Evolutionary conservation across 2,888 invertebrate genomes (phyloP), one percentile per base, ranked within the genome.

Genomic region (Nomada flava): DNA sequence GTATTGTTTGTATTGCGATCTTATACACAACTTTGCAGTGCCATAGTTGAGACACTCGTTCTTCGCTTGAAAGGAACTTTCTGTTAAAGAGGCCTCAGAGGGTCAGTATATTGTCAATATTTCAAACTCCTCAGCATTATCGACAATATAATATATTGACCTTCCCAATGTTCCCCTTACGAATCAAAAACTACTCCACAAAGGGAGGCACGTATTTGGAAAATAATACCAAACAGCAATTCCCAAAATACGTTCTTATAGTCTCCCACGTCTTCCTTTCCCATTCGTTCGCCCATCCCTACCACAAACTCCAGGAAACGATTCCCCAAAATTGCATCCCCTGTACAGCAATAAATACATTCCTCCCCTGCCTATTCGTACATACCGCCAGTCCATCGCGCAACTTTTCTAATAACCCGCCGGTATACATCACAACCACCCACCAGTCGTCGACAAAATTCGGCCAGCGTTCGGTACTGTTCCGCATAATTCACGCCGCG

Each of bases 341-440:
- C 60, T 11, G 7, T 5, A 44, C n/a, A 53, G 55, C 42, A 70
- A 60, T 60, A 79, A 79, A 79, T 71, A 76, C 68, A 36, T 47
- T 55, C 65, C 44, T 4, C 11, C n/a, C 44, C 26, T 3, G 11
- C 62, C 50, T 53, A 42, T 50, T 60, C 36, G 36, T 36, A 36
- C 36, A 36, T 36, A 13, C 10, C 36, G 20, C 52, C 9, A 4
- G 18, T n/a, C 26, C 53, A 52, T 79, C 53, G 53, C 60, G 13
- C 59, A 79, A 79, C 77, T 79, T 79, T 79, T 77, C 77, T 76
- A 79, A 78, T 77, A 79, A 79, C 62, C 44, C 57, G 15, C 13
- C 1, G 23, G 72, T 59, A 72, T 72, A 72, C 52, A 68, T 80
- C 72, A 72, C 47, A 7, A 9, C 36, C 15, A 2, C 36, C 67